A percentile compares a stretch with the other conserved stretches of the same genome.
phyloP scores from a whole-genome alignment of 2,888 invertebrate species.

The Drosophila infuscata region DNA sequence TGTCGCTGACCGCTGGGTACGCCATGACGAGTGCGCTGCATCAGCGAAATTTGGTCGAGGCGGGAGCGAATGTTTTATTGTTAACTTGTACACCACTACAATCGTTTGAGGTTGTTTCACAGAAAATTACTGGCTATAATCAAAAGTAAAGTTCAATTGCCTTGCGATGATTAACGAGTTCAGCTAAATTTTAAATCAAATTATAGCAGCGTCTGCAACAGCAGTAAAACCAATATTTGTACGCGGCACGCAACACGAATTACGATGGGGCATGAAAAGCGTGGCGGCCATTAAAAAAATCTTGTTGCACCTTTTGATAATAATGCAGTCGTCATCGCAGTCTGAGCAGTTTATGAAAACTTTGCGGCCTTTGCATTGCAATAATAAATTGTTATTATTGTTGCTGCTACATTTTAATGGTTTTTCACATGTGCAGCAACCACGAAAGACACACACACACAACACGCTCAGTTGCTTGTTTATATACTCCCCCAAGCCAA shows the following conservation, averaged over 20 bases:
- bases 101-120: no score
- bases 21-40: no score
- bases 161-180: conserved; percentile 53
- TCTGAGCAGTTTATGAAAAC: conserved; percentile 59
- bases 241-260: conserved; percentile 44
- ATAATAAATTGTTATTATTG: conserved; percentile 74
- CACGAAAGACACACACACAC: neutral
- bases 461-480: neutral
- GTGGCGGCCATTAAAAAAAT: conserved; percentile 32
- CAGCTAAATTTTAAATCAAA: conserved; percentile 44
- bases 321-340: conserved; percentile 50
- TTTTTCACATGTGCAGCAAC: conserved; percentile 33
- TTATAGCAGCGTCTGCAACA: conserved; percentile 43
- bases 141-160: conserved; percentile 46
- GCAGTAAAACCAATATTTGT: conserved; percentile 43
- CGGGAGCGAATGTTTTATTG: no score
- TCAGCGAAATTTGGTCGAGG: no score
- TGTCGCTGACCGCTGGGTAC: no score
- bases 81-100: no score
- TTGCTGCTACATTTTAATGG: conserved; percentile 54
- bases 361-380: conserved; percentile 60
- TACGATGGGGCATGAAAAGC: neutral
- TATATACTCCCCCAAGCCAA: neutral
- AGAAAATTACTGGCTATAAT: neutral
- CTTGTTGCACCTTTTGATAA: conserved; percentile 52